Percentiles rank a stretch among this genome's conserved stretches.
phyloP scores from a whole-genome alignment of 2,113 vertebrate genomes.

The Peromyscus leucopus region DNA sequence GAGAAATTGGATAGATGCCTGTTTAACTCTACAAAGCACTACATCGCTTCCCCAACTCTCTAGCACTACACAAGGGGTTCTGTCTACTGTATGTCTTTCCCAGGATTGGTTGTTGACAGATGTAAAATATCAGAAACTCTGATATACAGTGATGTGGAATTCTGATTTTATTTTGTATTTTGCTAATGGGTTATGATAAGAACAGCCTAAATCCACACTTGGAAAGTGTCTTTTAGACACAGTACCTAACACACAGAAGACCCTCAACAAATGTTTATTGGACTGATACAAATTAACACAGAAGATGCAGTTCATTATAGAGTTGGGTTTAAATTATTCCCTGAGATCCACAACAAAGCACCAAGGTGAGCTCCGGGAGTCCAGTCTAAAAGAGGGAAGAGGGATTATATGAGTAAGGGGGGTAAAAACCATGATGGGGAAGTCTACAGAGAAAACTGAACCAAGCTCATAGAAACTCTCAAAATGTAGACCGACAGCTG shows the following conservation, averaged over 20 bases:
- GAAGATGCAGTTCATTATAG: conserved; percentile 1
- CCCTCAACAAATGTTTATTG: conserved; percentile 15
- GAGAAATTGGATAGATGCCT: neutral
- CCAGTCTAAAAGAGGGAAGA: too few species aligned
- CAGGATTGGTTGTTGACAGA: neutral
- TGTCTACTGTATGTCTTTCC: neutral
- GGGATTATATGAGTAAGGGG: too few species aligned
- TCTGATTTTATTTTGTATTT: conserved; percentile 36
- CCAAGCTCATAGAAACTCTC: too few species aligned
- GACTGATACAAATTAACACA: neutral
- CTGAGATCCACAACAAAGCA: too few species aligned
- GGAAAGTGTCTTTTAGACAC: neutral
- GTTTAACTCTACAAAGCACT: neutral
- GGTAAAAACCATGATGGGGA: too few species aligned
- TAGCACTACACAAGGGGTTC: neutral
- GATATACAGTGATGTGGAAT: neutral
- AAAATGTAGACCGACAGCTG: too few species aligned
- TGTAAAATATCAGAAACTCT: conserved; percentile 11
- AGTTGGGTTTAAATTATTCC: neutral
- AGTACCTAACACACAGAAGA: neutral
- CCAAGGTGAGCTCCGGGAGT: too few species aligned
- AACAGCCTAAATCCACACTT: neutral
- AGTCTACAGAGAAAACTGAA: too few species aligned
- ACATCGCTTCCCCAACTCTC: neutral
- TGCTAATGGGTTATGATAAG: neutral